Conservation (phyloP, 2,797 vertebrate genomes). For the Pelochelys cantorii region DNA sequence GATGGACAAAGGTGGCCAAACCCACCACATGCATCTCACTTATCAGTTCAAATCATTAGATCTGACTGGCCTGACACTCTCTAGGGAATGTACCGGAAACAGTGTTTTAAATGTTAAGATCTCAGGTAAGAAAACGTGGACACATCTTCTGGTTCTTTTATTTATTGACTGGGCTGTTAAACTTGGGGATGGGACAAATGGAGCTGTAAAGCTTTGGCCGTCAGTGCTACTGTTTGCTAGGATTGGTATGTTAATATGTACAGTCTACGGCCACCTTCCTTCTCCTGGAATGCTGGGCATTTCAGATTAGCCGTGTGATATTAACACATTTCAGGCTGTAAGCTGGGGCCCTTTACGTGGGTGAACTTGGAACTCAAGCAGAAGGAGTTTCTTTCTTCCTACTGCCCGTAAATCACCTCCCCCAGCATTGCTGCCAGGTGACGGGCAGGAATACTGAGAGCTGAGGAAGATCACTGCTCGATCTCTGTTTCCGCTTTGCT, state of each 20-base stretch:
- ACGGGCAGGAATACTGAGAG: no score
- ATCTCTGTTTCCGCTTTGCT: neutral
- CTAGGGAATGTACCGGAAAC: neutral
- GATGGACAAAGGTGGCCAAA: neutral
- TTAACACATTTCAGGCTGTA: neutral
- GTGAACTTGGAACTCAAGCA: neutral
- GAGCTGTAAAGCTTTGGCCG: neutral
- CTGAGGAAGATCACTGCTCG: neutral
- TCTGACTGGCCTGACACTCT: neutral
- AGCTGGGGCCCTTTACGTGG: neutral
- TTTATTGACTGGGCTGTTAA: neutral
- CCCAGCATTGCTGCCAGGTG: no score
- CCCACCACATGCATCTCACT: neutral
- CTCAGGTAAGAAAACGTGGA: neutral
- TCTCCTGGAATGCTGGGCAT: neutral
- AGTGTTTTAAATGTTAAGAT: neutral
- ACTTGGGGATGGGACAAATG: neutral
- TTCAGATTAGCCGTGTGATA: neutral
- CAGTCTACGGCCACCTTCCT: fast-evolving
- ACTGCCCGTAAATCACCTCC: neutral
- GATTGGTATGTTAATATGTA: neutral
- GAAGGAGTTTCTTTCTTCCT: neutral
- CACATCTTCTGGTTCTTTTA: neutral
- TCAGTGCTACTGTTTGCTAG: fast-evolving
- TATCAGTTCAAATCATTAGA: neutral